Base-by-base conservation (phyloP, 2,888 invertebrate species). In the Bombylius discolor region DNA sequence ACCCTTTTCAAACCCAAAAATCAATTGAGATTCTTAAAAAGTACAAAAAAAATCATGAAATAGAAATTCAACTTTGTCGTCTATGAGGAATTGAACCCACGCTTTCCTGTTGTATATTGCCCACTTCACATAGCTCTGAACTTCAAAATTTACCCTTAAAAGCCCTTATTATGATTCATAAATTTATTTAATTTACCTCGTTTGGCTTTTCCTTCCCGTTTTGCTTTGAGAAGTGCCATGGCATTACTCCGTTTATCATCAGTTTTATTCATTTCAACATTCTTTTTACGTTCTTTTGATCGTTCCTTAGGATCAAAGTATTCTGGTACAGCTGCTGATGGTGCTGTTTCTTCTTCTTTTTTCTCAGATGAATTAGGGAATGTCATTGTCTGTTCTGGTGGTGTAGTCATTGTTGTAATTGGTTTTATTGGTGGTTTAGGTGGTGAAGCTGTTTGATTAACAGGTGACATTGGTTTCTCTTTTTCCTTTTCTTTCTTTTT, bases 241-340 rank as follows among this genome's bases (percentile, higher is more conserved):
- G 97, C 97, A 70, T 89, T 91, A 57, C 90, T 88, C 54, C 95
- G 82, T 58, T 93, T 90, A 67, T 93, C 92, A 69, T 87, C 82
- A 6, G 85, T 85, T 66, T 86, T 82, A 64, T 87, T 87, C 65
- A 87, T 87, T 72, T 91, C 96, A 12, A 96, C 89, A 63, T 90
- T 93, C 62, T 94, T 89, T 64, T 95, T 90, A 46, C 91, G 77
- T 67, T 90, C 90, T 68, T 88, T 88, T 63, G 89, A 89, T 4
- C 76, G 77, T 66, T 86, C 85, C 65, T 87, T 87, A 53, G 84
- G 84, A 76, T 86, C 86, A 59, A 82, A 74, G 59, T 71, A 74
- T 51, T 74, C 74, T n/a, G 56, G 55, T 1, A 63, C 62, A 0
- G 65, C 59, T 1, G 63, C 62, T 0, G 65, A 59, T 49, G 47